Evolutionary conservation across 2,113 vertebrate genomes (phyloP).

Genomic region (Candoia aspera): DNA sequence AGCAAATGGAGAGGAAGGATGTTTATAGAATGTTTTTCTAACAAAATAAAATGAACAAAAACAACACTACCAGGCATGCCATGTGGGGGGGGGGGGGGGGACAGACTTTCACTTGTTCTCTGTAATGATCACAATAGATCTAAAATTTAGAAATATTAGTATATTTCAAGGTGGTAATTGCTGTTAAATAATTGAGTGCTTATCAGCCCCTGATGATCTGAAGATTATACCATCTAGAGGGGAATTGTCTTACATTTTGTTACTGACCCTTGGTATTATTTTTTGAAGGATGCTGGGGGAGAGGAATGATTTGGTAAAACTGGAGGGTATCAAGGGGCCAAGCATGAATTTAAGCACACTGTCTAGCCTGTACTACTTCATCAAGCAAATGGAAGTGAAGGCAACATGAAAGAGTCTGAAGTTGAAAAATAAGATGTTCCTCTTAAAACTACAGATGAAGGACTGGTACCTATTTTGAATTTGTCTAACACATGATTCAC

Average conservation of each 20-base stretch:
- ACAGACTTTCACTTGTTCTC: not conserved
- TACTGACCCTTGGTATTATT: not conserved
- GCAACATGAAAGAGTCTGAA: not conserved
- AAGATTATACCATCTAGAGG: not conserved
- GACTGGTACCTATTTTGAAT: not conserved
- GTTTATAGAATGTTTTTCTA: not conserved
- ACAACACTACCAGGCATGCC: not conserved
- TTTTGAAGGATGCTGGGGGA: not conserved
- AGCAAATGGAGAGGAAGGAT: not conserved
- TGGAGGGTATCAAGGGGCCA: not conserved
- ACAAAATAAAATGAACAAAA: not conserved
- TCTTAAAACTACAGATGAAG: not conserved
- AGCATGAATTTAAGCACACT: not conserved
- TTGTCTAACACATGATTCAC: not conserved
- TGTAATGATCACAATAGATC: not conserved
- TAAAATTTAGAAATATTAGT: not conserved
- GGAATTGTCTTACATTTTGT: not conserved
- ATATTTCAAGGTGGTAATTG: not conserved
- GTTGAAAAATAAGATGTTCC: not conserved
- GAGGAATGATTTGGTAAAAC: not conserved
- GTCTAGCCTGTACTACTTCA: not conserved
- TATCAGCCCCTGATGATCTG: not conserved
- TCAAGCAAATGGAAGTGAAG: not conserved
- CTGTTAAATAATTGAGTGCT: not conserved
- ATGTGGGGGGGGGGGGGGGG: not conserved